Conservation (phyloP, 2,113 vertebrate genomes). For the Xenopus tropicalis region UCB_Xtro_10.0 CM004446.2:74746001-74746500, state of each 20-base stretch:
- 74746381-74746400: slow-evolving; percentile 59
- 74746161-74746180: slow-evolving; percentile 64
- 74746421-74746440: slow-evolving; percentile 54
- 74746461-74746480: slow-evolving; percentile 66
- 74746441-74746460: slow-evolving; percentile 67
- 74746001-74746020: no score
- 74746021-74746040: no score
- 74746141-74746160: slow-evolving; percentile 50
- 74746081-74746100: no score
- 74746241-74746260: slow-evolving; percentile 58
- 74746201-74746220: slow-evolving; percentile 61
- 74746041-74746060: no score
- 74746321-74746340: slow-evolving; percentile 53
- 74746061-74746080: no score
- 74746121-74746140: no score
- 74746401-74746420: slow-evolving; percentile 62
- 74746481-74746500: slow-evolving; percentile 63
- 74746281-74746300: slow-evolving; percentile 54
- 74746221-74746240: slow-evolving; percentile 72
- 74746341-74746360: slow-evolving; percentile 58
- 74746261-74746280: slow-evolving; percentile 61
- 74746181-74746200: slow-evolving; percentile 61
- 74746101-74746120: no score
- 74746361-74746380: slow-evolving; percentile 57
- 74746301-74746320: not conserved